Conservation (phyloP, 2,113 vertebrate species). For the Tauraco erythrolophus region DNA sequence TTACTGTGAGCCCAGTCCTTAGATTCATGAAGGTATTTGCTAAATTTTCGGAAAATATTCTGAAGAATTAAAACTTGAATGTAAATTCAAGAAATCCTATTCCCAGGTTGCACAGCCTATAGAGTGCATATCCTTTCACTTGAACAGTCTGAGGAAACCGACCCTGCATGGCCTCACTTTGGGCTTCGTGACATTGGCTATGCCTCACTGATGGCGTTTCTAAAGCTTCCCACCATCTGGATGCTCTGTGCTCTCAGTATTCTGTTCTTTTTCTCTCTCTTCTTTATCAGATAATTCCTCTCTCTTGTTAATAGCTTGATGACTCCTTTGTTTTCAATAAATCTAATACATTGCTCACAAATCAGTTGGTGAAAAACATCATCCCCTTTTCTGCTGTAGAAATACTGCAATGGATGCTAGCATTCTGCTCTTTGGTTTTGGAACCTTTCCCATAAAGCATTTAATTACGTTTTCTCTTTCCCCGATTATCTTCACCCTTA, state of each 20-base stretch:
- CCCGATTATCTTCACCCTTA: not conserved
- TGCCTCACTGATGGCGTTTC: not conserved
- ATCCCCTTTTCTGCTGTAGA: not conserved
- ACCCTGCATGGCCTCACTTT: not conserved
- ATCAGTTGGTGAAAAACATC: not conserved
- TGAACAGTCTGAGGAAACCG: not conserved
- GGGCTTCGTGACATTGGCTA: fast-evolving
- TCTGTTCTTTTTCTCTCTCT: not conserved
- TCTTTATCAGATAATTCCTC: not conserved
- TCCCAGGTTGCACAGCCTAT: not conserved
- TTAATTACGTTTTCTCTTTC: slow-evolving; percentile 13
- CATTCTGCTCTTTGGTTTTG: not conserved
- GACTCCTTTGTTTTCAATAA: not conserved
- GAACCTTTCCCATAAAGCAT: not conserved
- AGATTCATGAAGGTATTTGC: not conserved
- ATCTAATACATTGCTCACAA: not conserved
- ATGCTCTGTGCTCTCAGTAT: not conserved
- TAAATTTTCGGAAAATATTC: not conserved
- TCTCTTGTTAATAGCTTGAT: not conserved
- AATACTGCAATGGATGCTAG: not conserved
- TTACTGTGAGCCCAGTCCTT: not conserved
- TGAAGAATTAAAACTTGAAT: not conserved
- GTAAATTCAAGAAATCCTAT: not conserved
- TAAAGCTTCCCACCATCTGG: not conserved
- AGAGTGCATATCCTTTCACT: not conserved